Evolutionary conservation across 2,888 invertebrate species (phyloP), one percentile per base, ranked within the genome.

Genomic region (Exephanes ischioxanthus): DNA sequence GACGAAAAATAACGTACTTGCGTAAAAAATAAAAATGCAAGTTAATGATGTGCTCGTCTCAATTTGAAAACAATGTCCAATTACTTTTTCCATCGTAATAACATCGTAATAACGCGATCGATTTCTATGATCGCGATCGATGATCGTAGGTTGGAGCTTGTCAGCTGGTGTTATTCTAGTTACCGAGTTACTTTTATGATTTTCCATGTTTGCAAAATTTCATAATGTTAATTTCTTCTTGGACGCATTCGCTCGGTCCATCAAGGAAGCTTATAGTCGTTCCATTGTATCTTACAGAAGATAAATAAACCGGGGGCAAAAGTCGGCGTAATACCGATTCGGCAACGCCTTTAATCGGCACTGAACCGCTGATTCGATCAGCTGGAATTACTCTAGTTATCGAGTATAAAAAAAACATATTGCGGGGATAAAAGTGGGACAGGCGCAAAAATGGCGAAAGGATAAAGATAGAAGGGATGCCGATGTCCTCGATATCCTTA

Each of bases 401-500:
- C 33, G 63, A 33, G n/a, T 63, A 16, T 30, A 16, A 63, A 33
- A 33, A 19, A 37, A 33, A 11, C 2, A 30, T 61, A 45, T 7
- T 66, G 5, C 41, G 22, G 37, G 7, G 11, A 9, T n/a, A 30
- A 66, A 77, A 45, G 53, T 77, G 73, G 51, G 53, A 48, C 73
- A 68, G 30, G 33, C 26, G 14, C 53, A 33, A 55, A 48, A 14
- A 75, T 79, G 63, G 67, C n/a, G 53, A 75, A 70, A 80, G 72
- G 72, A 67, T 51, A 30, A 55, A 37, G 41, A 30, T 77, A 51
- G 80, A 72, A 55, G 67, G 76, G 71, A 51, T 72, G 14, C 5
- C 14, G 63, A 11, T 58, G 71, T 51, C 77, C 73, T 77, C 33
- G 45, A 78, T 80, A 66, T 72, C 66, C 76, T 76, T 80, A 75